Percentiles rank a stretch among this genome's conserved stretches.
Evolutionary conservation across 2,888 invertebrate genomes (phyloP).

Genomic region (Siphlonurus alternatus): DNA sequence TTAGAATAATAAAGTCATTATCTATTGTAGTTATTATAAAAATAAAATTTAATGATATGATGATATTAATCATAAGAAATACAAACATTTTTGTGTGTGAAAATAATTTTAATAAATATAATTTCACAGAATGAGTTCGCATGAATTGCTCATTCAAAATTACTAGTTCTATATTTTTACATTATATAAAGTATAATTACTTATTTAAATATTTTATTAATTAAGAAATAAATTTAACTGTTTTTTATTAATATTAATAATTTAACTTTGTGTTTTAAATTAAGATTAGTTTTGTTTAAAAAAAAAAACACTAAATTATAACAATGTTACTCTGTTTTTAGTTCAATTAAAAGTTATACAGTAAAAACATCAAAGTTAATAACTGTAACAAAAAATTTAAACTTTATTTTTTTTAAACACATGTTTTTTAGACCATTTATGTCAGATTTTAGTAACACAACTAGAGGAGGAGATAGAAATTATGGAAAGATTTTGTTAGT

Average conservation of each 20-base stretch:
- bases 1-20: neutral
- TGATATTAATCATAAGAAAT: neutral
- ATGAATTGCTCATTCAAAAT: neutral
- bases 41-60: neutral
- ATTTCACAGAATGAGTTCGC: neutral
- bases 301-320: neutral
- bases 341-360: neutral
- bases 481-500: too few species aligned
- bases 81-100: too few species aligned
- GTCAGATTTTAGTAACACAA: neutral
- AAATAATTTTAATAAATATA: neutral
- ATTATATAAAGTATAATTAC: neutral
- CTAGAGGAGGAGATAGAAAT: neutral
- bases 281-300: neutral
- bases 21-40: neutral
- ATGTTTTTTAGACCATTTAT: neutral
- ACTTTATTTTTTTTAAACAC: too few species aligned
- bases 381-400: neutral
- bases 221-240: neutral
- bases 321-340: neutral
- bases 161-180: neutral
- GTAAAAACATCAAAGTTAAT: neutral
- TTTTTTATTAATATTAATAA: neutral
- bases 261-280: neutral
- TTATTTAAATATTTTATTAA: neutral